These are phyloP conservation scores for Prochilodus magdalenae DNA, from an alignment of 2,113 vertebrate species.

Conservation along the genomic window DNA sequence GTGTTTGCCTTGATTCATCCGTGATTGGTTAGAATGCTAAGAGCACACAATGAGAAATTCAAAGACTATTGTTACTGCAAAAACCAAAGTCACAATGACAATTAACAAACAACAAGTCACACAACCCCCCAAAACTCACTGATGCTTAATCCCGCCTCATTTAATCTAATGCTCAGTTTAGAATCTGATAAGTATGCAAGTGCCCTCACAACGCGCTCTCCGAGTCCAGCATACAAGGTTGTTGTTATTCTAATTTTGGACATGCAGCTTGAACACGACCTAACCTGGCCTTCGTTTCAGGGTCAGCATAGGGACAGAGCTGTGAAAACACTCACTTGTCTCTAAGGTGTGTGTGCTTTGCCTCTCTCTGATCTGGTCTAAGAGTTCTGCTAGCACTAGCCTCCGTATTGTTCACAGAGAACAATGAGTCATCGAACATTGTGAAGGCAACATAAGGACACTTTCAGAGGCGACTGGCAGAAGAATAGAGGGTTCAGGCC, in stretches of 20 bases:
- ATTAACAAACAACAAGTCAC: background rate
- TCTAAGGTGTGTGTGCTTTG: slow-evolving; percentile 17
- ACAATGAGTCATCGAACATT: slow-evolving; percentile 37
- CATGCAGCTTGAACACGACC: slow-evolving; percentile 24
- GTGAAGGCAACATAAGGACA: slow-evolving; percentile 32
- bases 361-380: slow-evolving; percentile 10
- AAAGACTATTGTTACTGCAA: too few species aligned
- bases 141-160: background rate
- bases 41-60: too few species aligned
- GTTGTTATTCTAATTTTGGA: slow-evolving; percentile 7
- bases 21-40: too few species aligned
- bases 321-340: background rate
- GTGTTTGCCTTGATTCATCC: too few species aligned
- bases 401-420: slow-evolving; percentile 19
- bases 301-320: slow-evolving; percentile 18
- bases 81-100: too few species aligned
- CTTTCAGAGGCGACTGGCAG: slow-evolving; percentile 18
- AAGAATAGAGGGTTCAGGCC: background rate
- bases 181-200: slow-evolving; percentile 9
- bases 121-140: background rate
- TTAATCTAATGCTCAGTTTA: slow-evolving; percentile 6
- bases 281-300: background rate
- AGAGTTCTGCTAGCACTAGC: background rate
- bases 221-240: background rate
- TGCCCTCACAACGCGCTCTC: background rate